Conservation (phyloP, 2,888 invertebrate species). For the Aspidapion aeneum region DNA sequence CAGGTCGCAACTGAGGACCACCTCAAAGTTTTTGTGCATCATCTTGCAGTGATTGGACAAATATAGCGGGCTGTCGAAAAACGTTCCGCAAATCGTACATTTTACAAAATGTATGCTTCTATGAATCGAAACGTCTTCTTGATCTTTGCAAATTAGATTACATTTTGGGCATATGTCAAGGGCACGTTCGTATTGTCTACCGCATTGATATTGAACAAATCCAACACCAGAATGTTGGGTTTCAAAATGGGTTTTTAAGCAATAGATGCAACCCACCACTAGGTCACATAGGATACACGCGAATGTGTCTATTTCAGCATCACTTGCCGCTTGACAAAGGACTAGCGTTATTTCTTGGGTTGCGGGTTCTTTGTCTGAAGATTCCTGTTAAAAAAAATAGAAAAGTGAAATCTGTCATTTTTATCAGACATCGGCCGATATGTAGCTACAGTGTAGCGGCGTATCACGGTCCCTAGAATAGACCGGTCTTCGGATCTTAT, state of each 20-base stretch:
- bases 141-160: constrained; percentile 20
- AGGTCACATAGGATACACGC: constrained; percentile 17
- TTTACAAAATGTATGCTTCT: constrained; percentile 28
- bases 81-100: constrained; percentile 31
- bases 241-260: constrained; percentile 33
- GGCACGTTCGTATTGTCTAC: constrained; percentile 18
- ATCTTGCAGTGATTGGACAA: constrained; percentile 30
- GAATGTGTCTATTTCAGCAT: constrained; percentile 20
- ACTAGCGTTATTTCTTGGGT: constrained; percentile 16
- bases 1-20: constrained; percentile 22
- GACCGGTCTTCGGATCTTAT: too few species aligned
- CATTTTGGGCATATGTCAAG: constrained; percentile 24
- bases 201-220: constrained; percentile 29
- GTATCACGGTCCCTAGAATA: too few species aligned
- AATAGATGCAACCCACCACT: constrained; percentile 29
- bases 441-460: too few species aligned
- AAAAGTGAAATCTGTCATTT: background rate
- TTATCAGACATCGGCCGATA: too few species aligned
- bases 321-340: constrained; percentile 16
- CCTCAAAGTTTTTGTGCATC: constrained; percentile 27
- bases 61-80: constrained; percentile 30
- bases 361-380: constrained; percentile 13
- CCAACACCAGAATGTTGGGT: constrained; percentile 28
- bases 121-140: constrained; percentile 22
- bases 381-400: background rate